phyloP scores from a whole-genome alignment of 2,888 invertebrate genomes.

The Parnassius smintheus region DNA sequence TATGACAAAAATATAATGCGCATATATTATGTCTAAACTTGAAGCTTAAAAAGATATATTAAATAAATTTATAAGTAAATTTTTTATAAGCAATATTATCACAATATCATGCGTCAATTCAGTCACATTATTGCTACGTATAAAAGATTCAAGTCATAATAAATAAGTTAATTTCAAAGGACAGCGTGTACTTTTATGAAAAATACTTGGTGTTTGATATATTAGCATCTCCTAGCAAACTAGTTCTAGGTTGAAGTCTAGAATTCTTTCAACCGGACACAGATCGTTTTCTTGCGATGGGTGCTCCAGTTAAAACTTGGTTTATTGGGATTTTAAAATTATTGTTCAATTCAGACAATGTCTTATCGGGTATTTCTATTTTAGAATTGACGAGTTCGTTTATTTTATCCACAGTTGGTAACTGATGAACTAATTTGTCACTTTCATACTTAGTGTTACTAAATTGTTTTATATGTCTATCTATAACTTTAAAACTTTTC shows the following conservation, averaged over 20 bases:
- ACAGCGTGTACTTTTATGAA: background rate
- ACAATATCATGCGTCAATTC: background rate
- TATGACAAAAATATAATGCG: too few species aligned
- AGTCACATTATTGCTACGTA: background rate
- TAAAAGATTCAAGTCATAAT: background rate
- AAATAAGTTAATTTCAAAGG: background rate
- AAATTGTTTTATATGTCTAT: slow-evolving; percentile 75
- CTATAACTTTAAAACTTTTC: slow-evolving; percentile 70
- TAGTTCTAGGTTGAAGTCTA: slow-evolving; percentile 43
- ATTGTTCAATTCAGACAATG: slow-evolving; percentile 64
- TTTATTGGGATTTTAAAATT: slow-evolving; percentile 67
- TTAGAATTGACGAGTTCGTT: slow-evolving; percentile 67
- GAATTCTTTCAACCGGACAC: slow-evolving; percentile 54
- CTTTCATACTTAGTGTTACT: slow-evolving; percentile 69
- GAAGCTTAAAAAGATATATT: too few species aligned
- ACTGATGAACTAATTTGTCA: slow-evolving; percentile 70
- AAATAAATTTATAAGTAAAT: too few species aligned
- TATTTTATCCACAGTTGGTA: slow-evolving; percentile 75
- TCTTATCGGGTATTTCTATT: slow-evolving; percentile 54
- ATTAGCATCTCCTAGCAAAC: slow-evolving; percentile 59
- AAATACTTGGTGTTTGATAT: slow-evolving; percentile 47
- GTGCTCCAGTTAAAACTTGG: slow-evolving; percentile 52
- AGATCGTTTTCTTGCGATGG: slow-evolving; percentile 54
- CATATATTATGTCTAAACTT: too few species aligned
- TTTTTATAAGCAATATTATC: background rate